Conservation (phyloP, 2,797 vertebrate genomes). For the Spheniscus humboldti region DNA sequence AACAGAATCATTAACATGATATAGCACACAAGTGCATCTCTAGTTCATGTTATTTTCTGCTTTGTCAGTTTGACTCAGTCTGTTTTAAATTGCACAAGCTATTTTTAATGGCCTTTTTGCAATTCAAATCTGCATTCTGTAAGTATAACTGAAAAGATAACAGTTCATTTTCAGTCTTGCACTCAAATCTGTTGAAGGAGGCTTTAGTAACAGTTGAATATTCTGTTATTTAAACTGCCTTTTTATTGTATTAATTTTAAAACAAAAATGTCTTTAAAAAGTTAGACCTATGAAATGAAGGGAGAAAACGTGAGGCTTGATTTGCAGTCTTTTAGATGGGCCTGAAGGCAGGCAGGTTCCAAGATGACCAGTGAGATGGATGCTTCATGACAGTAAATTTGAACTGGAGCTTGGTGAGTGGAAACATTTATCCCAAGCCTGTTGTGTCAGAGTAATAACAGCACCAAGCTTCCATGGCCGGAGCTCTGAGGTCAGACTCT, state of each 20-base stretch:
- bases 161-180: conserved; percentile 47
- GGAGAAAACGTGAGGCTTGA: background rate
- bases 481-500: background rate
- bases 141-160: conserved; percentile 44
- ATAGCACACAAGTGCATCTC: conserved; percentile 1
- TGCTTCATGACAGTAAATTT: background rate
- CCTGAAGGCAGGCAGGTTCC: background rate
- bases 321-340: background rate
- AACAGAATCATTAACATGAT: conserved; percentile 34
- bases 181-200: background rate
- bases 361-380: background rate
- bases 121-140: conserved; percentile 55
- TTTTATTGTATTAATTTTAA: background rate
- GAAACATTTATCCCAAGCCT: background rate
- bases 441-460: rapidly evolving
- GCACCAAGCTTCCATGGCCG: background rate
- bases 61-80: conserved; percentile 59
- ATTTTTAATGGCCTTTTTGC: conserved; percentile 64
- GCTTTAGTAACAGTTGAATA: conserved; percentile 16
- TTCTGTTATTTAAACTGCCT: conserved; percentile 18
- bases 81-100: conserved; percentile 41
- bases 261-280: background rate
- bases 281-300: background rate
- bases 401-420: background rate
- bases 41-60: conserved; percentile 30